phyloP scores from a whole-genome alignment of 2,113 vertebrate species.

The Scopus umbretta region DNA sequence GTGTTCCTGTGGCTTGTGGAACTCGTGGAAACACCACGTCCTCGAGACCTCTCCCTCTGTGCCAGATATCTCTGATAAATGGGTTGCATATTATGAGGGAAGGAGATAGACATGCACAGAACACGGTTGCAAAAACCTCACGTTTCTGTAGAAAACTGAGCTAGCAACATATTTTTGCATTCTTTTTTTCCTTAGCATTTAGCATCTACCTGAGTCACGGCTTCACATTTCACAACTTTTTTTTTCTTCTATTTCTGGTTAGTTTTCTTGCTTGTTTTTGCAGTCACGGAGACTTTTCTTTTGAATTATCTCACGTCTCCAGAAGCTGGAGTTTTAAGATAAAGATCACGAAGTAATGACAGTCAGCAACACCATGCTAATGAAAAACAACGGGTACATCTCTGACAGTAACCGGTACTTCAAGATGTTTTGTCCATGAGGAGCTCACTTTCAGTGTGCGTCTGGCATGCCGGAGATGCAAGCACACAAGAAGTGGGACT shows the following conservation, averaged over 20 bases:
- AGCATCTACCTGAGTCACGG: conserved; percentile 36
- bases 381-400: background rate
- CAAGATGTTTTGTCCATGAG: conserved; percentile 37
- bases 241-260: conserved; percentile 7
- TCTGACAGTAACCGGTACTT: conserved; percentile 33
- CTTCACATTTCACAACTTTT: background rate
- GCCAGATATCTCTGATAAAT: background rate
- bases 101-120: background rate
- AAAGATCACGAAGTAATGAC: conserved; percentile 35
- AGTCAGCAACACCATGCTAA: background rate
- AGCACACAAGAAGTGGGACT: background rate
- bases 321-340: conserved; percentile 41
- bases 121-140: background rate
- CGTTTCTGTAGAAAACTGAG: background rate
- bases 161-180: background rate
- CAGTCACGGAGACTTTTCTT: background rate
- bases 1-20: background rate
- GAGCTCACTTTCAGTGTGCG: background rate
- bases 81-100: background rate
- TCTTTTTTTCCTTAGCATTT: conserved; percentile 29
- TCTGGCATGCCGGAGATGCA: conserved; percentile 2
- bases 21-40: rapidly evolving
- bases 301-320: conserved; percentile 27
- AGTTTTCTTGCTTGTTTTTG: conserved; percentile 27
- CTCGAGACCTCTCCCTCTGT: background rate